Evolutionary conservation across 1,140 invertebrate species (phyloP), one percentile per base, ranked within the genome.

Genomic region (Lithobius niger): DNA sequence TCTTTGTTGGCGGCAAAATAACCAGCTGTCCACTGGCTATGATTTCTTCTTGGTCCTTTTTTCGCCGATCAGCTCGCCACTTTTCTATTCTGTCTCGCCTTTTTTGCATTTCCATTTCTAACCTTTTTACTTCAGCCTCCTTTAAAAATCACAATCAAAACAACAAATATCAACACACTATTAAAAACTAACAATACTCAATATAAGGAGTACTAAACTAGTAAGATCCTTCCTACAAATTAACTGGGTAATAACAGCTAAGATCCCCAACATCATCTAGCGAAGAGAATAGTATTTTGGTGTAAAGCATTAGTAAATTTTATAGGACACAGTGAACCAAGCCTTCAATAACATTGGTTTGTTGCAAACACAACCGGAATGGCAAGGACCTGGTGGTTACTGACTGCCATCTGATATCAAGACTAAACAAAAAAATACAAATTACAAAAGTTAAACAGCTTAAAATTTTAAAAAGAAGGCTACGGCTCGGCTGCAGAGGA

Each of bases 31-130:
- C 31, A 19, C 27, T 27, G 22, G 6, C 26, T 15, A 15, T 43
- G 22, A 26, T 27, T 24, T 77, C 76, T 65, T 88, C 85, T 13
- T 85, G 61, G 66, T 90, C 86, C 65, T 86, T 86, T 56, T 85
- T 83, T 66, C 92, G 93, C 13, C 89, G 78, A 63, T 91, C 87
- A 2, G 83, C 82, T 58, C 90, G 73, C 89, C 90, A 95, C 57
- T 89, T 78, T 72, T 96, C 92, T 54, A 95, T 93, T 27, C 89
- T 78, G 65, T 98, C 93, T 24, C 92, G 72, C 27, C 94, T 76
- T 69, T 95, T 97, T 66, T 92, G 88, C 93, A 97, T 98, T 75
- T 97, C 93, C 18, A 85, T 72, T 67, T 98, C 95, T 16, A 98
- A 71, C 31, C 86, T 79, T 59, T 82, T 87, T 66, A 96, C 89